Conservation (phyloP, 2,113 vertebrate species). For the Todiramphus chloris region DNA sequence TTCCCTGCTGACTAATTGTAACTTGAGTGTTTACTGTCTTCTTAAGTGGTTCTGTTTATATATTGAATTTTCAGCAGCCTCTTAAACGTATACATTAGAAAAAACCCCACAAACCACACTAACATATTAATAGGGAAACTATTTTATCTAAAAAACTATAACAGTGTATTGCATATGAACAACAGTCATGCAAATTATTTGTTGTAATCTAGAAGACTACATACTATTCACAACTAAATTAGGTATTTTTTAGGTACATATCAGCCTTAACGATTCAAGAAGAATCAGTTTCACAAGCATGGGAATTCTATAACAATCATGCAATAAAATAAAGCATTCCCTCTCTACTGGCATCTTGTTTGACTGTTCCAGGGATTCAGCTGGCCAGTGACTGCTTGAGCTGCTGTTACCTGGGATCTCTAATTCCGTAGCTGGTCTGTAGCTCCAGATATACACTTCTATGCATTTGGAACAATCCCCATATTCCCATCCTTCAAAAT, state of each 20-base stretch:
- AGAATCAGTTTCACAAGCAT: not conserved
- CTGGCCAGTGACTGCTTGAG: not conserved
- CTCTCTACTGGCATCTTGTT: not conserved
- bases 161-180: not conserved
- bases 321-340: not conserved
- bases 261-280: not conserved
- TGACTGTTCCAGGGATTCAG: not conserved
- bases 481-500: not conserved
- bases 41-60: slow-evolving; percentile 2
- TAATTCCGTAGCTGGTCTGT: not conserved
- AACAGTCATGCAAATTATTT: not conserved
- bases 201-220: not conserved
- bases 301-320: not conserved
- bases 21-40: slow-evolving; percentile 7
- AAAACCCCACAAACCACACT: not conserved
- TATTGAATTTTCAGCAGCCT: not conserved
- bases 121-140: not conserved
- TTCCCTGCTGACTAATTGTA: not conserved
- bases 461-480: not conserved
- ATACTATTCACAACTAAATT: not conserved
- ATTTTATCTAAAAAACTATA: not conserved
- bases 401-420: not conserved
- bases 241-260: not conserved
- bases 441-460: not conserved
- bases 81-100: not conserved